Evolutionary conservation across 2,888 invertebrate species (phyloP), one percentile per base, ranked within the genome.

Genomic region (Brachypterus glaber): DNA sequence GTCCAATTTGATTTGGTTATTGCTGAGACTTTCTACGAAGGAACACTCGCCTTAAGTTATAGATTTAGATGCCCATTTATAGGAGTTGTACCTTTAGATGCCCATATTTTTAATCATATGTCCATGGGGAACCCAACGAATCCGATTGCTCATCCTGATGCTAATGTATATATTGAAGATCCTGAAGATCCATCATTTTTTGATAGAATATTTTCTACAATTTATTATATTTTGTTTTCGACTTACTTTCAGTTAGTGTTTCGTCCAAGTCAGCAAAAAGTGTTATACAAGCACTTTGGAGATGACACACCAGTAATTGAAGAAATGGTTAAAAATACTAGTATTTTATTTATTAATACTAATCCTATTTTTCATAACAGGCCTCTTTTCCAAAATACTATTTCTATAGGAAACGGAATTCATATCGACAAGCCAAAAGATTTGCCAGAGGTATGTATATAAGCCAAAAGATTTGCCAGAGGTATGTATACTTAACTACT

Each of bases 71-170:
- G 48, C 35, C 58, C 58, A 1, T 41, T 55, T n/a, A 51, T 59
- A 26, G 59, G 52, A 1, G 36, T 59, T 2, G 33, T 43, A 13
- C 52, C 57, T 7, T 15, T 55, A 17, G 56, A 53, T 32, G 42
- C 41, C n/a, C 48, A n/a, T n/a, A n/a, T n/a, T n/a, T n/a, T n/a
- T n/a, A n/a, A 27, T 13, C 68, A 71, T 39, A 69, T 70, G 53
- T 61, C 69, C 0, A 67, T 74, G 41, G 74, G 73, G 4, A 69
- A 68, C 50, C 70, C 73, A 0, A 63, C 62, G 2, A 70, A 75
- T 57, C 72, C 73, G 0, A 53, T 68, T 8, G 49, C 69, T 12
- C 73, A 71, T 52, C 70, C 71, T 15, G 72, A 72, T 48, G 63
- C n/a, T 27, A 4, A 9, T 27, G 4, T 27, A 11, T 5, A 5